phyloP scores from a whole-genome alignment of 2,113 vertebrate species.

The Pterophyllum scalare region DNA sequence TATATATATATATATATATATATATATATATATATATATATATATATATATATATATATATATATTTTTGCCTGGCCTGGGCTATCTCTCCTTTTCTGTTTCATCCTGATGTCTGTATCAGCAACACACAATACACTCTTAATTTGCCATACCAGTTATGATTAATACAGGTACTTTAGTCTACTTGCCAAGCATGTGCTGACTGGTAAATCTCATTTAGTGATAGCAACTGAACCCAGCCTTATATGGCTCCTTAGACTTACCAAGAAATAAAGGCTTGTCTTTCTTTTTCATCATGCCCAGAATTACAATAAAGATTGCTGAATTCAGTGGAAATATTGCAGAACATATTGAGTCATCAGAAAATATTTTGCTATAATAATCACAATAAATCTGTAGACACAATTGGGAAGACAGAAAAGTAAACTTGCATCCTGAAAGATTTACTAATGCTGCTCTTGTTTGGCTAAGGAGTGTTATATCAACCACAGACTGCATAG shows the following conservation, averaged over 20 bases:
- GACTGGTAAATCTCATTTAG: not conserved
- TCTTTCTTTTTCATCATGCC: accelerated
- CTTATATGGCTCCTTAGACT: not conserved
- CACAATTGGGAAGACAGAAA: too few species aligned
- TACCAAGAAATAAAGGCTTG: not conserved
- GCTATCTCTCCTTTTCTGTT: not conserved
- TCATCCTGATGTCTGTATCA: not conserved
- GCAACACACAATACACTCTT: not conserved
- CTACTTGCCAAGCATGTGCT: not conserved
- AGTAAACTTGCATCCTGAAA: too few species aligned
- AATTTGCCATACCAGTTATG: not conserved
- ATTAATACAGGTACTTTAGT: not conserved
- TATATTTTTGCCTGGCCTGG: not conserved
- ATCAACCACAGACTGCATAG: not conserved
- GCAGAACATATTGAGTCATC: not conserved
- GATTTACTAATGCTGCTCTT: too few species aligned
- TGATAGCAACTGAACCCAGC: not conserved
- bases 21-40: not conserved
- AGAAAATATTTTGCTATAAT: not conserved
- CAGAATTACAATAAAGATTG: not conserved
- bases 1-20: not conserved
- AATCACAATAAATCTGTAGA: too few species aligned
- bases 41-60: not conserved
- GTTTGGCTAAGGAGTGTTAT: not conserved
- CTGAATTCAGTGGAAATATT: not conserved